phyloP scores from a whole-genome alignment of 2,797 vertebrate species.

The Philypnodon macrostomus region DNA sequence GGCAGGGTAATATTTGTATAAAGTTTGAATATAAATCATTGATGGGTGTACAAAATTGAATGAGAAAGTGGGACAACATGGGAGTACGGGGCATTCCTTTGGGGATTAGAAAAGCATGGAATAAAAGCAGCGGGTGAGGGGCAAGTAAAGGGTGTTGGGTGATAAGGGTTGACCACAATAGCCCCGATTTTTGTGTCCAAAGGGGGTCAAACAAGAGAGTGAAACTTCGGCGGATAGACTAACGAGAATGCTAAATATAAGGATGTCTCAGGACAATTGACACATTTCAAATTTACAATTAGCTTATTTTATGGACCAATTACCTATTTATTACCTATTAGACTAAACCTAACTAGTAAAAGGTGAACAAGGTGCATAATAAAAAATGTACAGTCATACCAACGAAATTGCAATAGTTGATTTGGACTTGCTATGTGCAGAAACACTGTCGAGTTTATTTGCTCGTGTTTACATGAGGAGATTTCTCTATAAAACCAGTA shows the following conservation, averaged over 20 bases:
- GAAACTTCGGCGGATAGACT: slow-evolving; percentile 2
- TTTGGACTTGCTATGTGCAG: no score
- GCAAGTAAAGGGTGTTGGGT: slow-evolving; percentile 41
- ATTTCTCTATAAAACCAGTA: slow-evolving; percentile 1
- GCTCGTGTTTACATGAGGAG: not conserved
- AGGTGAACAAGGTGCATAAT: no score
- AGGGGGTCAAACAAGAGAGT: slow-evolving; percentile 43
- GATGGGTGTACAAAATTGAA: slow-evolving; percentile 29
- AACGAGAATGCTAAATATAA: no score
- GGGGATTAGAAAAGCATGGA: slow-evolving; percentile 68
- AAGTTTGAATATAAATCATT: slow-evolving; percentile 27
- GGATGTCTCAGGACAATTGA: no score
- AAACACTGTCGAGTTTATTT: not conserved
- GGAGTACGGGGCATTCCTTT: slow-evolving; percentile 70
- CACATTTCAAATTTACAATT: no score
- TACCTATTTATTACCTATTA: no score
- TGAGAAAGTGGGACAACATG: slow-evolving; percentile 45
- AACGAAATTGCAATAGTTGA: no score
- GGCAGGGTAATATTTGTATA: slow-evolving; percentile 13
- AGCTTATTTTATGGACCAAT: no score
- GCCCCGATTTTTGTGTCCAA: slow-evolving; percentile 55
- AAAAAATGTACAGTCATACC: no score
- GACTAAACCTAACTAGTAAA: no score
- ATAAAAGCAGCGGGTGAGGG: slow-evolving; percentile 60
- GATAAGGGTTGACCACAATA: slow-evolving; percentile 55